Base-by-base conservation (phyloP, 2,113 vertebrate species). In the Chloebia gouldiae region DNA sequence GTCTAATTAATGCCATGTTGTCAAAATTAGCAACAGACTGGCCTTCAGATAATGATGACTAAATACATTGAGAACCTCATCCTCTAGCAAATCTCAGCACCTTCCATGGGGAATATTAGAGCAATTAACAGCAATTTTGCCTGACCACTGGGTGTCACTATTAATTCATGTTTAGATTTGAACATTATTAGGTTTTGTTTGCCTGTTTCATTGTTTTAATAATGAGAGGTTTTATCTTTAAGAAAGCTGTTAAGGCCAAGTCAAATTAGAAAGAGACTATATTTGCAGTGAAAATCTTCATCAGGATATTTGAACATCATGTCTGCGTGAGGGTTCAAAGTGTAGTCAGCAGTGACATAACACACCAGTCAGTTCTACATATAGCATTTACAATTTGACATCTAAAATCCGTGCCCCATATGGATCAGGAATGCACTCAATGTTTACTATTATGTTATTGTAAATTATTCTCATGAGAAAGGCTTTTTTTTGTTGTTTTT, bases 121-220 rank as follows among this genome's bases (percentile, higher is more conserved):
- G 50, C 3, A 18, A 72, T 83, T 65, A 61, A 61, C 10, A 87
- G 2, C 45, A 59, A 10, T 45, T 81, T 24, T 81, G 79, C 25
- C 15, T 77, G 16, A 75, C 81, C 97, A 96, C 88, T 90, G 14
- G 96, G 45, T 97, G 97, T 94, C 97, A 97, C 47, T 97, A 51
- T 96, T 93, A 35, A 85, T 72, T 71, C 63, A 96, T 3, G 17
- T 93, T 96, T 86, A 45, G 20, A 42, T 88, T 95, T 39, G 54
- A 91, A 76, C 9, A 24, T 18, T 25, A 51, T 3, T 10, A 6
- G 1, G 0, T 12, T 64, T 61, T 75, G 13, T 33, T 78, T 39
- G 6, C 13, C 19, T 17, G 2, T 13, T 66, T 72, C 19, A 47
- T 84, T 75, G 28, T 49, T 88, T 82, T 18, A 31, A 28, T 66